Conservation (phyloP, 2,888 invertebrate species). For the Calephelis perditalis region DNA sequence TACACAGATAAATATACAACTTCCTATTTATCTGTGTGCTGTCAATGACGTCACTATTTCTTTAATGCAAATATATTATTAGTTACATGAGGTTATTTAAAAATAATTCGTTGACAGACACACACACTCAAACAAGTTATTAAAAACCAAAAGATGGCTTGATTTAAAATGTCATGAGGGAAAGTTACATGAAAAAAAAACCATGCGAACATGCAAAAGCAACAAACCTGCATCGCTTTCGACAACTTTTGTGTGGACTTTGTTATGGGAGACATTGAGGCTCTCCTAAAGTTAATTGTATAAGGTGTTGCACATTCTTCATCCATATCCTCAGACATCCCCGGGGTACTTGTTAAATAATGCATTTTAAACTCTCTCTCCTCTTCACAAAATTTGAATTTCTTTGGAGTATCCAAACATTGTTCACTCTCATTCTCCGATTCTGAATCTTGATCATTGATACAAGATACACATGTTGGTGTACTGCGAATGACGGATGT, state of each 20-base stretch:
- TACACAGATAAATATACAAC: too few relatives aligned
- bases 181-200: conserved; percentile 25
- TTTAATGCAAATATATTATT: too few relatives aligned
- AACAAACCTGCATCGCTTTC: conserved; percentile 91
- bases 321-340: conserved; percentile 48
- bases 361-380: conserved; percentile 46
- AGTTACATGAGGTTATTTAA: too few relatives aligned
- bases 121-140: too few relatives aligned
- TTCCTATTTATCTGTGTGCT: too few relatives aligned
- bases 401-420: conserved; percentile 47
- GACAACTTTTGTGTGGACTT: conserved; percentile 92
- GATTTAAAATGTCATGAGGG: conserved; percentile 8
- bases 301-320: conserved; percentile 64
- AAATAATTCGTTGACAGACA: too few relatives aligned
- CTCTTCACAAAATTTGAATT: conserved; percentile 32
- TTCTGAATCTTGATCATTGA: conserved; percentile 59
- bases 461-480: conserved; percentile 65
- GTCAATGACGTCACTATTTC: too few relatives aligned
- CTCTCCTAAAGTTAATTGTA: conserved; percentile 75
- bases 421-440: conserved; percentile 44
- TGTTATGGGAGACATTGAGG: conserved; percentile 93
- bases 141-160: too few relatives aligned
- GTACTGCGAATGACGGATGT: conserved; percentile 46
- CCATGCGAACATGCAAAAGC: conserved; percentile 25
- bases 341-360: conserved; percentile 70